These are phyloP conservation scores for Pandion haliaetus DNA, from an alignment of 2,113 vertebrate genomes.

Conservation along the genomic window DNA sequence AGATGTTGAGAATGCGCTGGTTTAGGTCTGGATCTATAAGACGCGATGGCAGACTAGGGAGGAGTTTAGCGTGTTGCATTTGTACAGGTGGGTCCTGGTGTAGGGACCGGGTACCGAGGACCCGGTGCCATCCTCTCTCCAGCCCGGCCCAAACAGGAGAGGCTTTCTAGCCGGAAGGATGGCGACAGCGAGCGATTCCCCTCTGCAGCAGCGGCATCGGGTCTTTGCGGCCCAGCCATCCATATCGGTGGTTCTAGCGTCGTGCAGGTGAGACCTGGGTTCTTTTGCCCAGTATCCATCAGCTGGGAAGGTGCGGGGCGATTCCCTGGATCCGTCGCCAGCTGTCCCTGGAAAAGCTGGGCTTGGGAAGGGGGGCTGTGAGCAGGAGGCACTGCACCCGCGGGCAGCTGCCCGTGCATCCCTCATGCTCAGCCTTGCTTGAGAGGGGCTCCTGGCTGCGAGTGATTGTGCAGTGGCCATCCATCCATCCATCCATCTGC, in stretches of 20 bases:
- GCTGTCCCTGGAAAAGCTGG: neutral
- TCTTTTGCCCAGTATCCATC: neutral
- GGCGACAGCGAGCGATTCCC: neutral
- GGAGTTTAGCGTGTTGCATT: neutral
- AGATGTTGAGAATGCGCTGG: neutral
- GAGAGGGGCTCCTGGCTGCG: neutral
- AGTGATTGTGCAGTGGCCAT: rapidly evolving
- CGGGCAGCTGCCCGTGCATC: neutral
- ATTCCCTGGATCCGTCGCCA: rapidly evolving
- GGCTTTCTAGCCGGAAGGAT: neutral
- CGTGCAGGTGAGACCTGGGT: neutral
- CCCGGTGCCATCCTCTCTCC: neutral
- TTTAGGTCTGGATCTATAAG: neutral
- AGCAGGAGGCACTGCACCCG: no score
- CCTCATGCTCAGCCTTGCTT: neutral
- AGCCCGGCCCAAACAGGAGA: neutral
- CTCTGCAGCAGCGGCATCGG: rapidly evolving
- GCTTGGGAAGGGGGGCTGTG: neutral
- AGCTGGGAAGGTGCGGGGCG: rapidly evolving
- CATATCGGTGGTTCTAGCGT: rapidly evolving
- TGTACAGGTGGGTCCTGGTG: neutral
- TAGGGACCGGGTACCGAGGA: rapidly evolving
- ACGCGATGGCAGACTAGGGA: neutral
- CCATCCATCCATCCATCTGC: no score
- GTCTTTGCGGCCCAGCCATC: neutral